A percentile compares a stretch with the other conserved stretches of the same genome.
Evolutionary conservation across 2,113 vertebrate genomes (phyloP).

Genomic region (Sylvia atricapilla): DNA sequence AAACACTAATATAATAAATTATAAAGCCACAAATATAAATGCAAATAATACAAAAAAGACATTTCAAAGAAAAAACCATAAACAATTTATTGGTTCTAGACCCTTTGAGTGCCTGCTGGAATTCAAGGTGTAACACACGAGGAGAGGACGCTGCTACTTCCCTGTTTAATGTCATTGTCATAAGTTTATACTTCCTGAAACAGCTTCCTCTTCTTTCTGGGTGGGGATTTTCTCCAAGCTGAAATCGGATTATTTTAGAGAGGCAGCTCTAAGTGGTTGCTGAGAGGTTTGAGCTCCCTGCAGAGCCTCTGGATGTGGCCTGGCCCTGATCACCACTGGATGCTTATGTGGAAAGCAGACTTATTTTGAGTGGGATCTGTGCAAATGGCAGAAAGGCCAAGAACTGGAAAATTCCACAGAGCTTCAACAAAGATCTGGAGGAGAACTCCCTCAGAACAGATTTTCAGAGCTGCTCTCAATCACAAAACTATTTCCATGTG

Average conservation of each 20-base stretch:
- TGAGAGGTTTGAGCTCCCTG: not conserved
- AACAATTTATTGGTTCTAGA: not conserved
- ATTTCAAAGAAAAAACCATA: too few relatives aligned
- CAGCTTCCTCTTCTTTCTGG: not conserved
- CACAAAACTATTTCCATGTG: not conserved
- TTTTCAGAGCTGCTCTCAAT: not conserved
- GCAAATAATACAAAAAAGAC: not conserved
- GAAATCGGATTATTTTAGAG: not conserved
- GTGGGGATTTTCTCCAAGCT: not conserved
- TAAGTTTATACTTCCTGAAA: not conserved
- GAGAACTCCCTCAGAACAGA: not conserved
- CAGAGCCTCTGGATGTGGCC: not conserved
- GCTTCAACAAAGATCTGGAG: not conserved
- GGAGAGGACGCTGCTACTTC: not conserved
- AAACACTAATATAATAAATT: not conserved
- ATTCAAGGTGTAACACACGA: rapidly evolving
- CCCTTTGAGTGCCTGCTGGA: too few relatives aligned
- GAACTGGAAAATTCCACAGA: not conserved
- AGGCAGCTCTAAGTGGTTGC: too few relatives aligned
- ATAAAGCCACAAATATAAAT: not conserved
- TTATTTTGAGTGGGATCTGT: not conserved
- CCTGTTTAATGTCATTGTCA: not conserved
- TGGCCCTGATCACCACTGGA: not conserved
- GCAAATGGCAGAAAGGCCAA: not conserved
- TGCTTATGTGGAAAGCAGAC: not conserved